Percentiles rank a stretch among this genome's conserved stretches.
phyloP scores from a whole-genome alignment of 2,113 vertebrate genomes.

The Danionella cerebrum region DNA sequence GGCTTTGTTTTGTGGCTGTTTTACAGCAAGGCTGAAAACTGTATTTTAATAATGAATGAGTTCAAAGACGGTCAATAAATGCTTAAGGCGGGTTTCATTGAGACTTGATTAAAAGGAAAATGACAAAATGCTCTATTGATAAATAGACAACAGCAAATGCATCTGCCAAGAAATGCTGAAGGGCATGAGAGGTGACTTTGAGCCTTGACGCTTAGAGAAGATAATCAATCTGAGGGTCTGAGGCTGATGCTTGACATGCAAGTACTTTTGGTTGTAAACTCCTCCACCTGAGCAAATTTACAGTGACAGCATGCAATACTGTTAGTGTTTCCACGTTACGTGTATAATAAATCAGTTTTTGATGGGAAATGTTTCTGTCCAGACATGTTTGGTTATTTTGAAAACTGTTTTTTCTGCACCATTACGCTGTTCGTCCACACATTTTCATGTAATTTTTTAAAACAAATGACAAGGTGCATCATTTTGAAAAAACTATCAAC shows the following conservation, averaged over 20 bases:
- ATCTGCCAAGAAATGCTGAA: slow-evolving; percentile 9
- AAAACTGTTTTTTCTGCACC: no score
- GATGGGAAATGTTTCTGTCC: no score
- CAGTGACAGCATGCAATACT: no score
- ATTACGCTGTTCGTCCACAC: no score
- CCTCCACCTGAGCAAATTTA: no score
- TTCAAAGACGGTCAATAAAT: slow-evolving; percentile 29
- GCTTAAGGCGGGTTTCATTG: background rate
- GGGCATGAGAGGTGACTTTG: background rate
- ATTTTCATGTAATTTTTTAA: no score
- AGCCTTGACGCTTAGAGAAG: slow-evolving; percentile 4
- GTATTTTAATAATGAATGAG: slow-evolving; percentile 38
- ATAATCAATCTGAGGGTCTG: background rate
- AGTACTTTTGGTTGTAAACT: background rate
- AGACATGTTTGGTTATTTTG: no score
- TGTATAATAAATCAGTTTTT: no score
- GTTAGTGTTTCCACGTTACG: no score
- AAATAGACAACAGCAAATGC: slow-evolving; percentile 1
- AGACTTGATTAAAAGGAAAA: background rate
- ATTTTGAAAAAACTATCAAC: no score
- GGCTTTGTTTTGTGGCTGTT: background rate
- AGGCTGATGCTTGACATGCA: background rate
- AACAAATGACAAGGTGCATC: no score
- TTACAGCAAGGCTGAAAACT: slow-evolving; percentile 30
- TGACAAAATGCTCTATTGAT: background rate